Percentiles rank a stretch among this genome's conserved stretches.
These are phyloP conservation scores for Hystrix cristata DNA, from an alignment of 2,113 vertebrate species.

Conservation along the genomic window DNA sequence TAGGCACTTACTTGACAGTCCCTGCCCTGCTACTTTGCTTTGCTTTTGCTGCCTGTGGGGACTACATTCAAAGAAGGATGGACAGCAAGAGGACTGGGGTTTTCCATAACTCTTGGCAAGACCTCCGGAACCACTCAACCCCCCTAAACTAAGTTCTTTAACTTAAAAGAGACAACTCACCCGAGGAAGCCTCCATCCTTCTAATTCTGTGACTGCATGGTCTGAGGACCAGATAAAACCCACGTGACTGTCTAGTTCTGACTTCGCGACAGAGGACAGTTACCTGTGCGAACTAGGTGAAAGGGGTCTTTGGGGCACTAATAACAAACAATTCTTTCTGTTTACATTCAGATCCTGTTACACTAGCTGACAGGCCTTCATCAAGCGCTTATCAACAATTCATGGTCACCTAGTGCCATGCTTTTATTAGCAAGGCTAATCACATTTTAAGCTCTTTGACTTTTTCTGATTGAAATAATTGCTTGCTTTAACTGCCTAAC, in stretches of 20 bases:
- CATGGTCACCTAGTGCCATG: conserved; percentile 7
- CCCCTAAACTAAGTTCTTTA: not conserved
- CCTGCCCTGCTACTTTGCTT: not conserved
- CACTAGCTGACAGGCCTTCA: not conserved
- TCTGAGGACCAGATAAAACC: not conserved
- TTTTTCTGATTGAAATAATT: conserved; percentile 43
- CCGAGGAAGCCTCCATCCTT: not conserved
- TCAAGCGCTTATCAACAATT: conserved; percentile 6
- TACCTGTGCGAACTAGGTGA: conserved; percentile 41
- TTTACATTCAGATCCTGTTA: not conserved
- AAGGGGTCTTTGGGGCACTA: not conserved
- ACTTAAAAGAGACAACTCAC: not conserved
- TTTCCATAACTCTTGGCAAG: not conserved
- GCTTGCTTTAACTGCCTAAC: conserved; percentile 33
- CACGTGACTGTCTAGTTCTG: not conserved
- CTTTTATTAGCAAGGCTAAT: conserved; percentile 61
- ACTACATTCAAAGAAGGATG: not conserved
- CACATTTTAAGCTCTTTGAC: conserved; percentile 65
- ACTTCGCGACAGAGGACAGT: not conserved
- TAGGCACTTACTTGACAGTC: not conserved
- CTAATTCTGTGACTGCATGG: not conserved
- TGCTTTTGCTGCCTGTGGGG: not conserved
- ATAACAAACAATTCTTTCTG: not conserved
- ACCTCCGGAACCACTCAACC: not conserved
- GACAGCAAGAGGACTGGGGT: not conserved